Evolutionary conservation across 1,140 invertebrate species (phyloP).

Genomic region (Metopolophium dirhodum): DNA sequence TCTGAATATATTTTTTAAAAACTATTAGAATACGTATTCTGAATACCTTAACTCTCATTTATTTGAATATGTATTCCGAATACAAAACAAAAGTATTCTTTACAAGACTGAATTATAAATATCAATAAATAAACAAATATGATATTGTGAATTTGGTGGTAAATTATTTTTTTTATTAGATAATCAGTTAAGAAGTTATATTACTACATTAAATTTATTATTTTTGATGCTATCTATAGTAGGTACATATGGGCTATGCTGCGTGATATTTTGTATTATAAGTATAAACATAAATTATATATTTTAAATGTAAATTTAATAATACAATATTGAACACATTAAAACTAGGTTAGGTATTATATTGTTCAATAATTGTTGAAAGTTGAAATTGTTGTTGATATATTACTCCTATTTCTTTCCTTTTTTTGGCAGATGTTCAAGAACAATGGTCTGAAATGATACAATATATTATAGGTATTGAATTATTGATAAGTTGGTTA

Average conservation of each 20-base stretch:
- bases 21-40: too few species aligned
- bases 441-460: neutral
- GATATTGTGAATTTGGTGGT: neutral
- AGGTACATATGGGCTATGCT: neutral
- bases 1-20: too few species aligned
- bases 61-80: too few species aligned
- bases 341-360: neutral
- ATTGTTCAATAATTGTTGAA: neutral
- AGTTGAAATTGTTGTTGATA: neutral
- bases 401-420: slow-evolving; percentile 2
- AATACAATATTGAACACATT: neutral
- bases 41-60: too few species aligned
- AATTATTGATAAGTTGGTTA: neutral
- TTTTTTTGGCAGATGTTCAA: slow-evolving; percentile 42
- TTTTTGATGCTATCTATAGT: neutral
- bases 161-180: neutral
- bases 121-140: neutral
- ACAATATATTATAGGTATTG: neutral
- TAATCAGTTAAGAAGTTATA: neutral
- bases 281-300: neutral
- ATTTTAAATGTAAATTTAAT: neutral
- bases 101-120: too few species aligned
- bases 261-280: neutral
- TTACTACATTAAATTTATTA: neutral
- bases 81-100: too few species aligned